A percentile compares a stretch with the other conserved stretches of the same genome.
Evolutionary conservation across 23 tunicate genomes (phyloP).

Genomic region (Ascidia mentula): DNA sequence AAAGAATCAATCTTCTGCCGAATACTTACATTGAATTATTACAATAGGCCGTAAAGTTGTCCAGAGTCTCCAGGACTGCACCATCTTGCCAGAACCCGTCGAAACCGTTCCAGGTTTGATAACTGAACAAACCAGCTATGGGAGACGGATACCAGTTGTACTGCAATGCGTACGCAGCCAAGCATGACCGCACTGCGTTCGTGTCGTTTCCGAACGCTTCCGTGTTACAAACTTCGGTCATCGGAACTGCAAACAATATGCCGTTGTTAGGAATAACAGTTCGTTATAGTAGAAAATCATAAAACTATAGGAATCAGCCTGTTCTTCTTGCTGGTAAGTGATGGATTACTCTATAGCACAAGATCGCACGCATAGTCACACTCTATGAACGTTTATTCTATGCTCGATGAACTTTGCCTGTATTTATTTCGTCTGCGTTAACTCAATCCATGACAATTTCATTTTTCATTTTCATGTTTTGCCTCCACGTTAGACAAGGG

Average conservation of each 20-base stretch:
- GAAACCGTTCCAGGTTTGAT: slow-evolving; percentile 89
- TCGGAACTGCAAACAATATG: background rate
- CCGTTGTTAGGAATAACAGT: too few species aligned
- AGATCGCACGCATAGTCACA: background rate
- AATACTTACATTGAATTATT: slow-evolving; percentile 84
- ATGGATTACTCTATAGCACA: background rate
- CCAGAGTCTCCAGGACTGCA: slow-evolving; percentile 73
- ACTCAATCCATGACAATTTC: too few species aligned
- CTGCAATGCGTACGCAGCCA: slow-evolving; percentile 79
- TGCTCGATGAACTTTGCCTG: too few species aligned
- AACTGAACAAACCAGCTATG: slow-evolving; percentile 78
- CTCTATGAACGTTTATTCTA: too few species aligned
- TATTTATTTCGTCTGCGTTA: too few species aligned
- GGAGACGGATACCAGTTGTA: slow-evolving; percentile 96
- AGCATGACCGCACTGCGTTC: slow-evolving; percentile 68
- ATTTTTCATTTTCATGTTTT: too few species aligned
- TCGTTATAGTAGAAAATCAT: too few species aligned
- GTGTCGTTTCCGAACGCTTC: slow-evolving; percentile 43
- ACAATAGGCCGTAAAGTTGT: slow-evolving; percentile 71
- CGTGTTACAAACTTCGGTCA: slow-evolving; percentile 19
- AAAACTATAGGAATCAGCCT: background rate
- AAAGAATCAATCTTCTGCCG: too few species aligned
- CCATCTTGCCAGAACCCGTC: slow-evolving; percentile 96
- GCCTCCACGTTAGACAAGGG: too few species aligned
- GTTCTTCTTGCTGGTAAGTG: background rate